Conservation (phyloP, 2,113 vertebrate species). For the Chloroceryle aenea region DNA sequence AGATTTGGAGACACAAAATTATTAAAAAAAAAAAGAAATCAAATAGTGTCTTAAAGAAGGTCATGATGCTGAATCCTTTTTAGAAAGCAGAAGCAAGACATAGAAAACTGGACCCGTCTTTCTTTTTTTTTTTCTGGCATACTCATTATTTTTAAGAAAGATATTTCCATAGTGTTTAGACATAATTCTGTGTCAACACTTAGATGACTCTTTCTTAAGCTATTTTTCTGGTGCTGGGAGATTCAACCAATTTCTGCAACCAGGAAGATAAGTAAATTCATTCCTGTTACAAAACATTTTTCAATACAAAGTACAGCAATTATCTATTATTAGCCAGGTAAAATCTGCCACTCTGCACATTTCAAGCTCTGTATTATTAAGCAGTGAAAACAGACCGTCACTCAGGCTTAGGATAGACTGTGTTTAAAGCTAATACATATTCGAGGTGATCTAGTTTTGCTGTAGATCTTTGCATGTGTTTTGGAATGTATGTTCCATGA, state of each 20-base stretch:
- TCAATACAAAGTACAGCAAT: neutral
- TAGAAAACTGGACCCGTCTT: neutral
- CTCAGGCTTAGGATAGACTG: neutral
- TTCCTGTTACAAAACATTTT: neutral
- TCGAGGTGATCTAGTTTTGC: neutral
- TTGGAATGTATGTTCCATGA: neutral
- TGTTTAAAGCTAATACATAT: slow-evolving; percentile 12
- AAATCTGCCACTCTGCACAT: neutral
- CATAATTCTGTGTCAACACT: neutral
- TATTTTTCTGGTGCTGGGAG: neutral
- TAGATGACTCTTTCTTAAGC: neutral
- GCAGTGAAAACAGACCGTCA: neutral
- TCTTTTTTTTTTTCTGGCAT: neutral
- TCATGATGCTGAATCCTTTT: neutral
- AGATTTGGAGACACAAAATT: neutral
- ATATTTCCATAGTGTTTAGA: neutral
- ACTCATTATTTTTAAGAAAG: neutral
- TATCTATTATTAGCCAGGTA: neutral
- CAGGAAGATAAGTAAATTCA: neutral
- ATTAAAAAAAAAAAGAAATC: neutral
- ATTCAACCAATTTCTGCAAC: neutral
- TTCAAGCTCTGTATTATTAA: neutral
- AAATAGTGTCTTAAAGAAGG: neutral
- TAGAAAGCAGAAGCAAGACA: neutral
- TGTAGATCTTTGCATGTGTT: neutral